phyloP scores from a whole-genome alignment of 1,140 invertebrate genomes.

The Zaprionus camerounensis region DNA sequence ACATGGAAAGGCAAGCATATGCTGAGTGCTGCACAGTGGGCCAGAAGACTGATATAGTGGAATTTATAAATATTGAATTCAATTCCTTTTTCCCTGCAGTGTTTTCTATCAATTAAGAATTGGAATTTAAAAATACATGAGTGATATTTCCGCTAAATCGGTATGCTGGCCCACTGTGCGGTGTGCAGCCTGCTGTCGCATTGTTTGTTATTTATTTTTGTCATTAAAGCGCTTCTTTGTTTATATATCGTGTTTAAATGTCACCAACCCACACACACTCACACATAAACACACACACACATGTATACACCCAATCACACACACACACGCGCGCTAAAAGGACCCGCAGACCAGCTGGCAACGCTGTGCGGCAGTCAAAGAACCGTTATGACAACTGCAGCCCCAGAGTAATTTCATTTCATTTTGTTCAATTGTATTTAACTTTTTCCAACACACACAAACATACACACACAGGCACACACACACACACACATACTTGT shows the following conservation, averaged over 20 bases:
- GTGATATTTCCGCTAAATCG: too few relatives aligned
- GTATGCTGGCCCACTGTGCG: too few relatives aligned
- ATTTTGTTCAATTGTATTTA: constrained; percentile 35
- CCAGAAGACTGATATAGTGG: too few relatives aligned
- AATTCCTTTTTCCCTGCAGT: too few relatives aligned
- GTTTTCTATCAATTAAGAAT: too few relatives aligned
- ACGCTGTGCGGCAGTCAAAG: constrained; percentile 20
- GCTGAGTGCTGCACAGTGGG: too few relatives aligned
- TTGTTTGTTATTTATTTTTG: constrained; percentile 53
- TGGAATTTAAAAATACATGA: too few relatives aligned
- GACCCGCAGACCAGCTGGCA: constrained; percentile 13
- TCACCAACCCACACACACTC: constrained; percentile 20
- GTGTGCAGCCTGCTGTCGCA: constrained; percentile 6
- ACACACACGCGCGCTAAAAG: constrained; percentile 10
- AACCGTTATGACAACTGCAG: constrained; percentile 36
- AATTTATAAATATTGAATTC: too few relatives aligned
- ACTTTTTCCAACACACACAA: neutral
- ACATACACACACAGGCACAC: neutral
- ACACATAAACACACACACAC: constrained; percentile 16
- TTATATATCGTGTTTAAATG: constrained; percentile 73
- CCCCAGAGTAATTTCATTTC: constrained; percentile 36
- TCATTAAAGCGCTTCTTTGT: constrained; percentile 61
- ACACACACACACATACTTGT: neutral
- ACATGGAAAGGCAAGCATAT: neutral
- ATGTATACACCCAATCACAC: neutral